Conservation (phyloP, 2,797 vertebrate genomes). For the Sebastes minor region DNA sequence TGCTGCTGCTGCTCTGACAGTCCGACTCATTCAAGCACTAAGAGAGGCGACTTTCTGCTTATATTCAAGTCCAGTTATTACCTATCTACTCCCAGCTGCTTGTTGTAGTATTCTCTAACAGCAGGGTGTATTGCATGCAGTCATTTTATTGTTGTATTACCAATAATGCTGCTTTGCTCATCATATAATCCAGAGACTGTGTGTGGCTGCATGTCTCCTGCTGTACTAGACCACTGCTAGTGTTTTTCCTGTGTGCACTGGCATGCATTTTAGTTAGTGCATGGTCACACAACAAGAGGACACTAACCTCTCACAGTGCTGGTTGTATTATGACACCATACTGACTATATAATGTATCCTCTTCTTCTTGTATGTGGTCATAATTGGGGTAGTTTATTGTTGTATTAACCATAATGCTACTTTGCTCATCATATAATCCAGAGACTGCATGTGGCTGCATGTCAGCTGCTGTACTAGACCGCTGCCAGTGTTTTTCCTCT, state of each 20-base stretch:
- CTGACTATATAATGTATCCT: too few relatives aligned
- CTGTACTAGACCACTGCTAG: neutral
- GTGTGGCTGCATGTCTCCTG: neutral
- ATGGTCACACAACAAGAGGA: neutral
- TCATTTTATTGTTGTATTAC: neutral
- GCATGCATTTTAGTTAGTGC: neutral
- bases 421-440: neutral
- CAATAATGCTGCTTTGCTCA: neutral
- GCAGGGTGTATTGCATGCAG: neutral
- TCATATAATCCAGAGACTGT: neutral
- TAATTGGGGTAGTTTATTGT: too few relatives aligned
- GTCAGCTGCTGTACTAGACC: neutral
- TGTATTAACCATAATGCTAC: neutral
- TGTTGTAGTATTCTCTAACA: neutral
- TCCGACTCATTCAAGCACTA: neutral
- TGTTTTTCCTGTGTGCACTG: neutral
- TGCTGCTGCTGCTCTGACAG: constrained; percentile 53
- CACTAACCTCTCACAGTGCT: neutral
- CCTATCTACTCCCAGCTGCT: too few relatives aligned
- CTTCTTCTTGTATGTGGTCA: neutral
- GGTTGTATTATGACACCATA: too few relatives aligned
- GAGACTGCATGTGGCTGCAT: neutral
- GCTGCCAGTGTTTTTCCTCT: neutral
- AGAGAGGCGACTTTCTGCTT: neutral
- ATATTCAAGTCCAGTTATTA: neutral